These are phyloP conservation scores for Dolichomitus sp. DNA, from an alignment of 2,888 invertebrate species.

Conservation along the genomic window DNA sequence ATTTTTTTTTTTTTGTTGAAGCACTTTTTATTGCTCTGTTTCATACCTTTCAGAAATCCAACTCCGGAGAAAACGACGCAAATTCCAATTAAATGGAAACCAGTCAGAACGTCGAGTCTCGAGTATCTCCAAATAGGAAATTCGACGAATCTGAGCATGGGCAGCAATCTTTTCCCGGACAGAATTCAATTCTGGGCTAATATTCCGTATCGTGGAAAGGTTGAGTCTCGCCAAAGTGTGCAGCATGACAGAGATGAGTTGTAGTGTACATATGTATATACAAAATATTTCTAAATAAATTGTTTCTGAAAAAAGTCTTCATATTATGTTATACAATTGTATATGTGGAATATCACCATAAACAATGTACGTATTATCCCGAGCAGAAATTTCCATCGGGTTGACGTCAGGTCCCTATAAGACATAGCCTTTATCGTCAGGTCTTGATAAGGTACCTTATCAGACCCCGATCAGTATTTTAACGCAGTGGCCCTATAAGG, in stretches of 20 bases:
- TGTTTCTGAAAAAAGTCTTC: background rate
- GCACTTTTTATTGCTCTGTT: background rate
- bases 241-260: slow-evolving; percentile 69
- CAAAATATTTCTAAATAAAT: background rate
- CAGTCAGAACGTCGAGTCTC: slow-evolving; percentile 86
- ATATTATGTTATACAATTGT: too few relatives aligned
- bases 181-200: slow-evolving; percentile 90
- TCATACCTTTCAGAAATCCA: slow-evolving; percentile 89
- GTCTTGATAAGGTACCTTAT: too few relatives aligned
- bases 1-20: background rate
- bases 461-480: too few relatives aligned
- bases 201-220: slow-evolving; percentile 77
- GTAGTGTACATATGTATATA: slow-evolving; percentile 41
- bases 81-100: slow-evolving; percentile 88
- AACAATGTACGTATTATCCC: too few relatives aligned
- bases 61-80: slow-evolving; percentile 87
- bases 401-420: too few relatives aligned
- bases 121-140: slow-evolving; percentile 88
- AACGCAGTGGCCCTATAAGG: too few relatives aligned
- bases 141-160: slow-evolving; percentile 87
- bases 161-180: slow-evolving; percentile 87
- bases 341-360: too few relatives aligned
- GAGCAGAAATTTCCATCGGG: too few relatives aligned
- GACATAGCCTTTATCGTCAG: too few relatives aligned
- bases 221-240: background rate